Evolutionary conservation across 2,797 vertebrate genomes (phyloP).

Genomic region (Myotis vivesi): DNA sequence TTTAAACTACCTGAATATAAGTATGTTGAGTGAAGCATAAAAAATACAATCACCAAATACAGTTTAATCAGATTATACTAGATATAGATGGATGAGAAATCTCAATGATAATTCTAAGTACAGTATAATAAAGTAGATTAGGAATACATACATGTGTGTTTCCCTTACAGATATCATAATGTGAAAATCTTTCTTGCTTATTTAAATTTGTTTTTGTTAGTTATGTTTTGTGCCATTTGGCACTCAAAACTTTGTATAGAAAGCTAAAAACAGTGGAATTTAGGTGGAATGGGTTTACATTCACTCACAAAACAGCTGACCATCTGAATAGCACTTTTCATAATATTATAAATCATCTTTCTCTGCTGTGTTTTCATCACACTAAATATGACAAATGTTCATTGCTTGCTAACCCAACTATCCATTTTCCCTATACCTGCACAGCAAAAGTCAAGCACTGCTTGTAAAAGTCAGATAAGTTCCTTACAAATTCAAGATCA

Average conservation of each 20-base stretch:
- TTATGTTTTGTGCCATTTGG: neutral
- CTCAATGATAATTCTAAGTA: neutral
- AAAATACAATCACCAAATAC: conserved; percentile 1
- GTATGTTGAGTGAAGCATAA: neutral
- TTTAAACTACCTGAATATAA: conserved; percentile 10
- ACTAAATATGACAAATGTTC: neutral
- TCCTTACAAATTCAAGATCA: neutral
- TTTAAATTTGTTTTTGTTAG: neutral
- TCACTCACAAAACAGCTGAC: neutral
- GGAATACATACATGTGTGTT: neutral
- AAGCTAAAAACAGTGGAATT: neutral
- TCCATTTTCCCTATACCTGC: neutral
- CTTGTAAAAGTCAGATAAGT: neutral
- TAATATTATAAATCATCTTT: neutral
- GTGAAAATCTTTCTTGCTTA: neutral
- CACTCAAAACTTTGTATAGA: neutral
- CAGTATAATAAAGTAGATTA: neutral
- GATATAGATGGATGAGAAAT: neutral
- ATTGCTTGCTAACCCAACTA: neutral
- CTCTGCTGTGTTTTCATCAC: neutral
- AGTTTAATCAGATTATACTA: neutral
- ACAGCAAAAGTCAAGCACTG: neutral
- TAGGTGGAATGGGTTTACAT: neutral
- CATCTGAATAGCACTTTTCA: neutral
- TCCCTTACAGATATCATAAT: neutral